Conservation (phyloP, 2,888 invertebrate genomes). For the Chymomyza procnemis region DNA sequence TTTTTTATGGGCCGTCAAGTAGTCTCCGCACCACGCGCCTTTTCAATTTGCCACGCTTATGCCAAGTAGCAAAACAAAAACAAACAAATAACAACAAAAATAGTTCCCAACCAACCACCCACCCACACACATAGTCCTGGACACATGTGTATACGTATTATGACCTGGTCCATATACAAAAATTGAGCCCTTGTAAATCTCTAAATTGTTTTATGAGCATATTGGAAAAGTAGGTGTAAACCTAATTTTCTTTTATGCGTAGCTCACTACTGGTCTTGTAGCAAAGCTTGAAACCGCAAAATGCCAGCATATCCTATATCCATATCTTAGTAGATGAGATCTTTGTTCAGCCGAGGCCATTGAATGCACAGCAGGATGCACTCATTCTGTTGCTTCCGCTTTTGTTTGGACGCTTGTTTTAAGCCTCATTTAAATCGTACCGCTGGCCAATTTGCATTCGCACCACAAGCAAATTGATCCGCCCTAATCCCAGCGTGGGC, state of each 20-base stretch:
- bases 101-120: not conserved
- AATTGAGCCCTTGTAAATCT: constrained; percentile 65
- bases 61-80: constrained; percentile 3
- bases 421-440: constrained; percentile 69
- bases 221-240: constrained; percentile 68
- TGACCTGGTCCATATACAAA: constrained; percentile 33
- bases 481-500: constrained; percentile 60
- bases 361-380: constrained; percentile 39
- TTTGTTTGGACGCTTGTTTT: constrained; percentile 54
- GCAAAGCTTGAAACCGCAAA: constrained; percentile 44
- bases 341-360: constrained; percentile 33
- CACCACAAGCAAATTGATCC: constrained; percentile 75
- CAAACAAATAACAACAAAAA: not conserved
- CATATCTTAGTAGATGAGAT: not conserved
- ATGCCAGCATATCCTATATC: constrained; percentile 19
- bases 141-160: not conserved
- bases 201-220: constrained; percentile 68
- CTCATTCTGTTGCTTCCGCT: constrained; percentile 41
- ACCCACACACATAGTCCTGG: not conserved
- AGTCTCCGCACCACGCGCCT: not conserved
- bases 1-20: not conserved
- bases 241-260: constrained; percentile 65
- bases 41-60: constrained; percentile 8
- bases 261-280: constrained; percentile 19
- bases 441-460: constrained; percentile 75